Base-by-base conservation (phyloP, 1,140 invertebrate genomes). In the Anastrepha ludens region DNA sequence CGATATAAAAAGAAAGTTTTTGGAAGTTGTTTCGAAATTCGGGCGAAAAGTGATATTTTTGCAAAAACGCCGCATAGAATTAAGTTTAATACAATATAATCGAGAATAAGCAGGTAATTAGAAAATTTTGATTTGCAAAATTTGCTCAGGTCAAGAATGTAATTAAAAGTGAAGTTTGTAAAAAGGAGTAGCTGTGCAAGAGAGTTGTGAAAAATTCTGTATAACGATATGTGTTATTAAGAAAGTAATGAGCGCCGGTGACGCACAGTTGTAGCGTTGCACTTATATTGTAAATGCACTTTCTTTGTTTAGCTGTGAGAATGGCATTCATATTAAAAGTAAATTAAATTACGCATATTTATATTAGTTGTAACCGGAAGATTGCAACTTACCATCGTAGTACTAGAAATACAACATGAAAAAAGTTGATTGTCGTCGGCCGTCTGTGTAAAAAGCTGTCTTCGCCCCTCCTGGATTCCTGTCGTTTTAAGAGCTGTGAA, bases 221-320 rank as follows among this genome's bases (percentile, higher is more conserved):
- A 86, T 86, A 86, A 86, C 85, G 85, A 86, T 60, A 86, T 86
- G 85, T 86, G 58, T 60, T 29, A 44, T 47, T 44, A 81, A 81
- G 47, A 81, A 50, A 81, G 20, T 81, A 81, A 15, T 55, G 29
- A 8, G 6, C 9, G 55, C 11, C 8, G 47, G 47, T 55, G 74
- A 58, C n/a, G 50, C n/a, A 81, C 2, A 81, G 17, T 29, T 81
- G 47, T 47, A 81, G 44, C 20, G 29, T 29, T 81, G 47, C 47
- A 81, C 47, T 55, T 81, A 47, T 58, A 20, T 11, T 29, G 47
- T 81, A 55, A 81, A 81, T 55, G 1, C 44, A 47, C 55, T 81
- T 81, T 81, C 47, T 58, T 81, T 81, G 47, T 81, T 58, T 81
- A 81, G n/a, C 39, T 44, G 13, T 62, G 41, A n/a, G 17, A 55